Conservation (phyloP, 2,797 vertebrate genomes). For the Huso huso region DNA sequence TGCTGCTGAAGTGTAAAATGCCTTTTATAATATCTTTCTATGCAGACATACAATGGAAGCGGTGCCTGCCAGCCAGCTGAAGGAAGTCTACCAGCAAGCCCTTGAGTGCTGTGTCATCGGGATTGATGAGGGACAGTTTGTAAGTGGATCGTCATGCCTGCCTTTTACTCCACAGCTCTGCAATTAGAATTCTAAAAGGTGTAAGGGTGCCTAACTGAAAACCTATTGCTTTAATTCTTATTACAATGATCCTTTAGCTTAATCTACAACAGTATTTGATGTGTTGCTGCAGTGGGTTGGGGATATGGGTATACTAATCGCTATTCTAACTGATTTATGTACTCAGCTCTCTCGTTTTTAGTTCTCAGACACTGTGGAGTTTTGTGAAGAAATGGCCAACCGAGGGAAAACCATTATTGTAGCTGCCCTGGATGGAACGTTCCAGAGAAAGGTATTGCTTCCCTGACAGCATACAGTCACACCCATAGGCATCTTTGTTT, state of each 20-base stretch:
- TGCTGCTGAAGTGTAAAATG: background rate
- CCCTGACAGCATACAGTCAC: background rate
- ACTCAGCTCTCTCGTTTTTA: conserved; percentile 13
- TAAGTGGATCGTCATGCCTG: conserved; percentile 53
- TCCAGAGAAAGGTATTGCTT: conserved; percentile 61
- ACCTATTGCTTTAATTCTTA: no score
- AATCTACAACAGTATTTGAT: no score
- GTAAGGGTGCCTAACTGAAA: no score
- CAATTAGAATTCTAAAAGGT: no score
- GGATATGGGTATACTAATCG: no score
- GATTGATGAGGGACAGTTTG: conserved; percentile 94
- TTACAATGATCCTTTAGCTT: no score
- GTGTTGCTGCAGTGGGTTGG: no score
- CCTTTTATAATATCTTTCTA: background rate
- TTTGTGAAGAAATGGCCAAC: conserved; percentile 65
- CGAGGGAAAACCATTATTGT: conserved; percentile 61
- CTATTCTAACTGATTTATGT: no score
- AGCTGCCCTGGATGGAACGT: conserved; percentile 67
- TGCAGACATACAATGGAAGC: conserved; percentile 82
- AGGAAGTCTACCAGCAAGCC: conserved; percentile 56
- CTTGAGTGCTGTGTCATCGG: conserved; percentile 69
- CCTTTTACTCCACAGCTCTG: background rate
- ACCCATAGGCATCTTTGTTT: no score
- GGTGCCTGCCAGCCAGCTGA: conserved; percentile 64
- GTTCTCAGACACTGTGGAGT: conserved; percentile 65